These are phyloP conservation scores for Chouioia cunea DNA, from an alignment of 2,888 invertebrate genomes.

Conservation along the genomic window DNA sequence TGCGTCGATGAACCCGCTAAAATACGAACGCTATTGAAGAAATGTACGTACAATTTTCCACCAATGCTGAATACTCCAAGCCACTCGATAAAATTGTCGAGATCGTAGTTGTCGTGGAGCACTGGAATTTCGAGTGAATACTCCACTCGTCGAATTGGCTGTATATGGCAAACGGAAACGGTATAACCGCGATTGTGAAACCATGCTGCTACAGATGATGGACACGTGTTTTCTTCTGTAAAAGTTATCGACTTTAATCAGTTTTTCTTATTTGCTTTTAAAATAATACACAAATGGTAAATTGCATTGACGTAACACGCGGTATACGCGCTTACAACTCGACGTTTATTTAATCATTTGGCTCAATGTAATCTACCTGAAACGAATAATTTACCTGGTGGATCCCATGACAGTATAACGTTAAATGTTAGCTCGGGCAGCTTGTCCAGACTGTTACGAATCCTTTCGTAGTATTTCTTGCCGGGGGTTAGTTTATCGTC, in stretches of 20 bases:
- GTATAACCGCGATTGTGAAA: slow-evolving; percentile 68
- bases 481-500: slow-evolving; percentile 67
- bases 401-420: slow-evolving; percentile 71
- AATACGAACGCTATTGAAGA: not conserved
- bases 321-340: not conserved
- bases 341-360: not conserved
- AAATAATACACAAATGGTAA: no score
- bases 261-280: not conserved
- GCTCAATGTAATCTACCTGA: slow-evolving; percentile 4
- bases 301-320: slow-evolving; percentile 10
- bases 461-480: slow-evolving; percentile 69
- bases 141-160: slow-evolving; percentile 60
- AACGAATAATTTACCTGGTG: slow-evolving; percentile 64
- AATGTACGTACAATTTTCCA: slow-evolving; percentile 64
- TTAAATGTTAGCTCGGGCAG: slow-evolving; percentile 66
- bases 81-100: slow-evolving; percentile 71
- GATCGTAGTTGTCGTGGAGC: slow-evolving; percentile 54
- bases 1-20: no score
- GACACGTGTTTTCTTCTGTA: slow-evolving; percentile 69
- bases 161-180: slow-evolving; percentile 68
- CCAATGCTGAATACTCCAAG: slow-evolving; percentile 70
- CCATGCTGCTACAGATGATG: slow-evolving; percentile 75
- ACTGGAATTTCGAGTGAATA: slow-evolving; percentile 68
- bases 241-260: slow-evolving; percentile 23
- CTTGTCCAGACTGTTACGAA: slow-evolving; percentile 63